Evolutionary conservation across 2,113 vertebrate species (phyloP), one percentile per base, ranked within the genome.

Genomic region (Proteles cristata): DNA sequence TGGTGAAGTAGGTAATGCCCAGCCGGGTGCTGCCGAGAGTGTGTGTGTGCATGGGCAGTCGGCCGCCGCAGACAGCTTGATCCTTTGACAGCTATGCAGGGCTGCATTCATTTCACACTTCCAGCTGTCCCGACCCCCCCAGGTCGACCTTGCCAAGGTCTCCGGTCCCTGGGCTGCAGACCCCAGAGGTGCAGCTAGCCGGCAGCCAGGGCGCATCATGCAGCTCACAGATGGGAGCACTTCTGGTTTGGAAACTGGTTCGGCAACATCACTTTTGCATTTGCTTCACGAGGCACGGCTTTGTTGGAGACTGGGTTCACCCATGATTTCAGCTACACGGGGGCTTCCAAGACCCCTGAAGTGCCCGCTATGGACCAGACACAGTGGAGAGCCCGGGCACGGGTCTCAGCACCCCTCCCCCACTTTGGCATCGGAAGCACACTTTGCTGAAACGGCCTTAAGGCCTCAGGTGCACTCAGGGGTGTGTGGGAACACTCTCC

Each of bases 1-100:
- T 99, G 99, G 99, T 99, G 99, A 99, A 99, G 99, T 99, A 99
- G 99, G 99, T 99, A 99, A 99, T 99, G 99, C 98, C 97, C 98
- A 99, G 98, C 99, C 95, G 98, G 99, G 98, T 98, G 98, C 99
- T 99, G 99, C 99, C 97, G 99, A 98, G 99, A 98, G 98, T 99
- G 98, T 98, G 97, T 98, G 96, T 98, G 98, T 99, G 99, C 99
- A 99, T 99, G 99, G 98, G 98, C 98, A 89, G 98, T 98, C 98
- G 98, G 98, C 98, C 99, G 98, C 98, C 95, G 98, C 98, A 97
- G 97, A 98, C 97, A 99, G 98, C 98, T 99, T 99, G 98, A 97
- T 98, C 98, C 97, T 97, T 66, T 96, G 94, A 98, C 84, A 98
- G 98, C 98, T 99, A 98, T 97, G 98, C 98, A 99, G 98, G 98